Conservation (phyloP, 1,140 invertebrate genomes). For the Caenorhabditis inopinata region DNA sequence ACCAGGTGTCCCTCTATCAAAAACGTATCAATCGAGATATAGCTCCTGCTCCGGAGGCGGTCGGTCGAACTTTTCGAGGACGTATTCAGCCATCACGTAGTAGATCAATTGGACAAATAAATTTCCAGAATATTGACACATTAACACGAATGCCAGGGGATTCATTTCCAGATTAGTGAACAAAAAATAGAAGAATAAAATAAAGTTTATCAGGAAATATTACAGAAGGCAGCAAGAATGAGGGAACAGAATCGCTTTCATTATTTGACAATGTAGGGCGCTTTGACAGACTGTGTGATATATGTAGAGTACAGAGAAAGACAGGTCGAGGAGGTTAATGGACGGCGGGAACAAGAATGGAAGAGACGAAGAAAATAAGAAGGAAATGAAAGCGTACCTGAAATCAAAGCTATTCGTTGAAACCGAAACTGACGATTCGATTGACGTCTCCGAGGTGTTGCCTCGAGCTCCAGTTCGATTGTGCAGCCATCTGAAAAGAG, state of each 20-base stretch:
- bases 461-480: background rate
- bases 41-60: constrained; percentile 14
- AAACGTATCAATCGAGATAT: background rate
- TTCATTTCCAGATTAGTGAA: background rate
- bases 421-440: constrained; percentile 4
- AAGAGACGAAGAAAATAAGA: background rate
- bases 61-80: background rate
- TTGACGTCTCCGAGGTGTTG: constrained; percentile 3
- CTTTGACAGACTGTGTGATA: background rate
- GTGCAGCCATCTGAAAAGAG: constrained; percentile 8
- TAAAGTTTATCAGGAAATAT: background rate
- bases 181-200: background rate
- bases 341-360: no score
- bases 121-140: constrained; percentile 10
- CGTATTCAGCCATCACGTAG: background rate
- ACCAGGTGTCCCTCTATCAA: background rate
- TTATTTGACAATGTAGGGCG: background rate
- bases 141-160: background rate
- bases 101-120: constrained; percentile 9
- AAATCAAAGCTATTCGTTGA: constrained; percentile 22
- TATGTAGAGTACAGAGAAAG: background rate
- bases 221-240: background rate
- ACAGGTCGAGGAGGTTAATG: constrained; percentile 18
- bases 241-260: background rate
- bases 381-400: background rate